These are phyloP conservation scores for Silurus aristotelis DNA, from an alignment of 2,797 vertebrate species.

Conservation along the genomic window DNA sequence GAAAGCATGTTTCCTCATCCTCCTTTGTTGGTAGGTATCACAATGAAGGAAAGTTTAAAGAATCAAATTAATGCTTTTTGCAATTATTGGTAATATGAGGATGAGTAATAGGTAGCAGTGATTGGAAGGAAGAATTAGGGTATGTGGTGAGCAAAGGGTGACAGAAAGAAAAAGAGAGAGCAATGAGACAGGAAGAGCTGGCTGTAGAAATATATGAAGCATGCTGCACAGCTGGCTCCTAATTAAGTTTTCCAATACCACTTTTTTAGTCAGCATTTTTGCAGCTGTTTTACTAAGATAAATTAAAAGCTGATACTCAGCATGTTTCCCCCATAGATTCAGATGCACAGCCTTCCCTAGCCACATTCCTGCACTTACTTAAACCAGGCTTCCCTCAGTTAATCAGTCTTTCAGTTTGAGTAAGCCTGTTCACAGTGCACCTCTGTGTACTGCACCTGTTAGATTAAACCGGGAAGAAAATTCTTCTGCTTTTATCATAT, in stretches of 20 bases:
- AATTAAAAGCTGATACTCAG: constrained; percentile 51
- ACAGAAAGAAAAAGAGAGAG: constrained; percentile 36
- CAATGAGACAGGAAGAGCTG: constrained; percentile 43
- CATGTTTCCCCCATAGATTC: constrained; percentile 35
- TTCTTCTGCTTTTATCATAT: background rate
- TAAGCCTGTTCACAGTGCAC: constrained; percentile 7
- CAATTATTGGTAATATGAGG: constrained; percentile 49
- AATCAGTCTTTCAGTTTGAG: background rate
- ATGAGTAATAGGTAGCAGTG: constrained; percentile 61
- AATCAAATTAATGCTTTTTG: too few species aligned
- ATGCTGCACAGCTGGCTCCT: constrained; percentile 79
- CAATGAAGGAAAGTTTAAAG: background rate
- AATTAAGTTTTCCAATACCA: constrained; percentile 70
- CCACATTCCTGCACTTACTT: constrained; percentile 21
- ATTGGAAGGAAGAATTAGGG: constrained; percentile 71
- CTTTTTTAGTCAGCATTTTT: constrained; percentile 75
- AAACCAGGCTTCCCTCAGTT: constrained; percentile 19
- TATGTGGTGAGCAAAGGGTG: constrained; percentile 57
- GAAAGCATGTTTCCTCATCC: background rate
- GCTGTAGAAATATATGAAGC: constrained; percentile 70
- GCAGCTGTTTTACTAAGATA: constrained; percentile 70
- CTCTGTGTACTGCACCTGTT: background rate
- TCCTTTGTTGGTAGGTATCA: background rate
- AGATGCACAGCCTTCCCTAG: constrained; percentile 25
- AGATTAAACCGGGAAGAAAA: background rate